Percentiles rank a stretch among this genome's conserved stretches.
Conservation (phyloP, 2,888 invertebrate genomes). For the Drosophila villosipedis region DNA sequence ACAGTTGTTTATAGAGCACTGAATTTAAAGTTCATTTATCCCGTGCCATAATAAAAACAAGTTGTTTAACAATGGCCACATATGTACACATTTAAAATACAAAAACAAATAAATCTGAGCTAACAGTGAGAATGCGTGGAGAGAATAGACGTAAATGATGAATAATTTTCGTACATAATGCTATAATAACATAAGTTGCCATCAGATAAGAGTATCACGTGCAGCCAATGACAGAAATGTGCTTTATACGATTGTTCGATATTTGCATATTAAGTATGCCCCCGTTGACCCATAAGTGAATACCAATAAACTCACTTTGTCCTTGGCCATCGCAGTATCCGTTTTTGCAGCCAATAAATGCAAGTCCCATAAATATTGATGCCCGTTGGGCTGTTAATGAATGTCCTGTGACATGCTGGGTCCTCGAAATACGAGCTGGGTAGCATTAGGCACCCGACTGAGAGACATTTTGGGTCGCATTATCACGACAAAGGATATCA, state of each 20-base stretch:
- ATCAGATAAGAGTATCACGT: conserved; percentile 14
- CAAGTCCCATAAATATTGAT: conserved; percentile 59
- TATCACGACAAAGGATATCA: conserved; percentile 3
- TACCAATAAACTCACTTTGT: conserved; percentile 28
- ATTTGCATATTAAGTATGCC: conserved; percentile 55
- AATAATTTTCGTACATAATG: conserved; percentile 1
- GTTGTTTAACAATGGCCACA: conserved; percentile 19
- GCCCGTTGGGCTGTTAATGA: conserved; percentile 50
- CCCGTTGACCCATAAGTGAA: conserved; percentile 32
- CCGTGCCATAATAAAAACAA: conserved; percentile 28
- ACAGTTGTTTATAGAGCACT: conserved; percentile 25
- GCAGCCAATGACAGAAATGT: conserved; percentile 17
- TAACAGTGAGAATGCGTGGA: background rate
- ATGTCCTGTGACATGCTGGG: conserved; percentile 5
- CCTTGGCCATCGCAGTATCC: conserved; percentile 12
- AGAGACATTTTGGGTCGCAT: conserved; percentile 3
- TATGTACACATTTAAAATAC: background rate
- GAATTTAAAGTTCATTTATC: conserved; percentile 43
- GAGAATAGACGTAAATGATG: conserved; percentile 11
- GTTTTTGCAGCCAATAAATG: conserved; percentile 46
- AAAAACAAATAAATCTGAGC: conserved; percentile 16
- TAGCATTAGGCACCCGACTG: background rate
- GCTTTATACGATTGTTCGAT: conserved; percentile 20
- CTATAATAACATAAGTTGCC: conserved; percentile 4
- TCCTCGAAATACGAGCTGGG: background rate